A percentile compares a stretch with the other conserved stretches of the same genome.
Conservation (phyloP, 2,113 vertebrate genomes). For the Tricholaema leucomelas region DNA sequence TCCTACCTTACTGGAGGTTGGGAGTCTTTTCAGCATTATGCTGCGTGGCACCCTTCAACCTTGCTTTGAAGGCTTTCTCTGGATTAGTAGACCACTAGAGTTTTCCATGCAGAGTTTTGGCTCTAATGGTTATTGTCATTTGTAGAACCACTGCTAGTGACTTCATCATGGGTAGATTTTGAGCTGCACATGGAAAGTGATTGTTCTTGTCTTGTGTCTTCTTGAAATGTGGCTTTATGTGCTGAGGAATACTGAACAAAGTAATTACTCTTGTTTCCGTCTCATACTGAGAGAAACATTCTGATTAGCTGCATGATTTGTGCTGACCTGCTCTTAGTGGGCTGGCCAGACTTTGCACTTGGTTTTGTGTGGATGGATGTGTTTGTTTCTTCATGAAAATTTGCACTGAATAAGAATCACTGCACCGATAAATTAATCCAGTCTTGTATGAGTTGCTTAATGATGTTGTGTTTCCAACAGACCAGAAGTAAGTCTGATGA, state of each 20-base stretch:
- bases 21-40: background rate
- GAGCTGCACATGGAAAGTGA: background rate
- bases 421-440: background rate
- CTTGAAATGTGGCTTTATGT: background rate
- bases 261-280: background rate
- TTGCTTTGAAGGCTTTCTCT: background rate
- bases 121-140: background rate
- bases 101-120: background rate
- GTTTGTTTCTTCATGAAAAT: background rate
- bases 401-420: background rate
- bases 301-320: background rate
- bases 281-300: background rate
- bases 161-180: background rate
- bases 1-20: fast-evolving
- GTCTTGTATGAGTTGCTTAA: background rate
- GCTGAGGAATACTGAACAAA: background rate
- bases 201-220: background rate
- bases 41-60: background rate
- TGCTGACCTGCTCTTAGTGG: background rate
- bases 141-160: background rate
- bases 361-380: background rate
- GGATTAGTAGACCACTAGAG: background rate
- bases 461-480: background rate
- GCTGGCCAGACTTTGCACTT: background rate
- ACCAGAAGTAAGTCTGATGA: background rate